Evolutionary conservation across 1,140 invertebrate species (phyloP).

Genomic region (Belonocnema kinseyi): DNA sequence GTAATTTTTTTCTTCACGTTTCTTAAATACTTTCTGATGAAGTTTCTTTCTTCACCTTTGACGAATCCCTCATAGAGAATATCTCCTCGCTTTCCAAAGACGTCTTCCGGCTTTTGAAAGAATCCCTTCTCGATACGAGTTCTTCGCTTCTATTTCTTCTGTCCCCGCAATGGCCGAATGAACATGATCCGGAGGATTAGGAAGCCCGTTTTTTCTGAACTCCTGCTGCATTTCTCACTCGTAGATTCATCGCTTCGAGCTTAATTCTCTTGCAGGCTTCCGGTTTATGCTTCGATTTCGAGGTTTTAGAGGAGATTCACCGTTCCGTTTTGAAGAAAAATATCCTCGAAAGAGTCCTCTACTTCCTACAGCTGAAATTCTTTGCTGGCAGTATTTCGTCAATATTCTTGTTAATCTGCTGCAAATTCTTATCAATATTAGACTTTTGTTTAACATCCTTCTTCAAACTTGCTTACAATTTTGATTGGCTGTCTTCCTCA

Average conservation of each 20-base stretch:
- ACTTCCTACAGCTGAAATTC: conserved; percentile 42
- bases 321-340: conserved; percentile 45
- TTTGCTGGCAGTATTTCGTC: conserved; percentile 65
- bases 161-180: neutral
- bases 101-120: neutral
- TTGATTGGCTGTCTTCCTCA: conserved; percentile 54
- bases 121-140: neutral
- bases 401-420: conserved; percentile 66
- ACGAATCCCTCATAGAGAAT: neutral
- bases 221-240: neutral
- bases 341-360: conserved; percentile 61
- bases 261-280: conserved; percentile 23
- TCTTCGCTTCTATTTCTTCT: neutral
- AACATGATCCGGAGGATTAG: neutral
- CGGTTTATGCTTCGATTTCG: conserved; percentile 76
- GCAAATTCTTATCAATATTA: conserved; percentile 64
- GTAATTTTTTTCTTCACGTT: neutral
- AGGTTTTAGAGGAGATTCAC: conserved; percentile 64
- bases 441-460: conserved; percentile 47
- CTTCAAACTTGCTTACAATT: conserved; percentile 40
- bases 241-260: neutral
- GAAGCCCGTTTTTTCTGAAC: neutral
- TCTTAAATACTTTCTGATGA: conserved; percentile 42
- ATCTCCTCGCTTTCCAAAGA: neutral
- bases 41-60: neutral